phyloP scores from a whole-genome alignment of 2,888 invertebrate genomes.

The Sialis lutaria region DNA sequence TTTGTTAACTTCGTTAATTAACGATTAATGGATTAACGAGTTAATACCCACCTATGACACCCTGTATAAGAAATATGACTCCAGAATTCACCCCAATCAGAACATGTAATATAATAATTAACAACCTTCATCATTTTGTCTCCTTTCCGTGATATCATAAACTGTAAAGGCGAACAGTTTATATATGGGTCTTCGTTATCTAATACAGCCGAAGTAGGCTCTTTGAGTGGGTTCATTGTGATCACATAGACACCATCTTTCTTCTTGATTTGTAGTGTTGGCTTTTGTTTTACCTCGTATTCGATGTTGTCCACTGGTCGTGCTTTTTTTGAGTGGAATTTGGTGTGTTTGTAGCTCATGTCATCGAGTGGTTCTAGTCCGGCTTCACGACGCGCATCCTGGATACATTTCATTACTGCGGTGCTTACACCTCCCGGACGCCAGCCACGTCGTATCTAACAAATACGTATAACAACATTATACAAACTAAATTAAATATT shows the following conservation, averaged over 20 bases:
- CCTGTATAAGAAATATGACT: too few species aligned
- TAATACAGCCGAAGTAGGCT: slow-evolving; percentile 30
- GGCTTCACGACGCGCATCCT: slow-evolving; percentile 17
- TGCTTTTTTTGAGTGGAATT: slow-evolving; percentile 19
- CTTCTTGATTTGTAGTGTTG: slow-evolving; percentile 44
- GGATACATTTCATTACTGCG: slow-evolving; percentile 18
- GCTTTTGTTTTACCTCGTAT: slow-evolving; percentile 28
- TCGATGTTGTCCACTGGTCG: slow-evolving; percentile 23
- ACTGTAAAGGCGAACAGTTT: slow-evolving; percentile 47
- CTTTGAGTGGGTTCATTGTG: slow-evolving; percentile 48
- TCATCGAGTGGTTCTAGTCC: slow-evolving; percentile 15
- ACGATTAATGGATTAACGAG: too few species aligned
- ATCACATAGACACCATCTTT: slow-evolving; percentile 46
- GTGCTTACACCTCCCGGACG: slow-evolving; percentile 33
- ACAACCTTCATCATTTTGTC: slow-evolving; percentile 14
- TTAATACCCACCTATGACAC: too few species aligned
- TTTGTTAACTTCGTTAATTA: too few species aligned
- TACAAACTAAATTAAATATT: neutral
- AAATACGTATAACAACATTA: neutral
- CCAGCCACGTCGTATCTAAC: slow-evolving; percentile 32
- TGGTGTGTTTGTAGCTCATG: neutral
- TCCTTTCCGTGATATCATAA: slow-evolving; percentile 44
- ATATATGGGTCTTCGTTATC: slow-evolving; percentile 48
- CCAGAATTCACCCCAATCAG: slow-evolving; percentile 34
- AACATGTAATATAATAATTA: slow-evolving; percentile 7